phyloP scores from a whole-genome alignment of 2,797 vertebrate species.

The Melanotaenia trifasciata region DNA sequence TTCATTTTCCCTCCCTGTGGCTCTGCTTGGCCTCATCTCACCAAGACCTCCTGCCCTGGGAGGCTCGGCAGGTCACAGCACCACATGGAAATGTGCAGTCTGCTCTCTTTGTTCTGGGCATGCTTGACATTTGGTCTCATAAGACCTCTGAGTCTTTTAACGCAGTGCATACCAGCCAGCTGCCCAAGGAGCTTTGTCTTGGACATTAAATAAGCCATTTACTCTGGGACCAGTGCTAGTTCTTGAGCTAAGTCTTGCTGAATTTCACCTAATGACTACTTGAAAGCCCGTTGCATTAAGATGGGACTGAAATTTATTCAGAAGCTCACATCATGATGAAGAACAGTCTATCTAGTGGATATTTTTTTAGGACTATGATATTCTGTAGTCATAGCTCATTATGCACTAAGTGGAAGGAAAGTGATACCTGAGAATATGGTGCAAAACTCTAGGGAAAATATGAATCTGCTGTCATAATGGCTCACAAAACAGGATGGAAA shows the following conservation, averaged over 20 bases:
- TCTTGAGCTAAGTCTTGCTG: slow-evolving; percentile 26
- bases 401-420: slow-evolving; percentile 36
- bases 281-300: not conserved
- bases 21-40: slow-evolving; percentile 49
- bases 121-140: slow-evolving; percentile 55
- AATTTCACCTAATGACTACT: slow-evolving; percentile 19
- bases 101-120: slow-evolving; percentile 42
- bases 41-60: slow-evolving; percentile 44
- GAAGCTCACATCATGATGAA: slow-evolving; percentile 4
- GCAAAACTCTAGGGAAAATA: slow-evolving; percentile 31
- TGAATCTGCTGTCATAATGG: slow-evolving; percentile 40
- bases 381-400: slow-evolving; percentile 21
- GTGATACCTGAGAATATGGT: slow-evolving; percentile 53
- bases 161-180: slow-evolving; percentile 52
- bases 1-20: slow-evolving; percentile 24
- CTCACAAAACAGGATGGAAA: slow-evolving; percentile 35
- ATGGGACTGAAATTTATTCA: not conserved
- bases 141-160: slow-evolving; percentile 44
- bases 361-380: slow-evolving; percentile 9
- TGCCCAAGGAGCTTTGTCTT: slow-evolving; percentile 59
- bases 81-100: slow-evolving; percentile 42
- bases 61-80: slow-evolving; percentile 48
- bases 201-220: slow-evolving; percentile 49
- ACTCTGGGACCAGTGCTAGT: slow-evolving; percentile 44
- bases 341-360: slow-evolving; percentile 22